Percentiles rank a stretch among this genome's conserved stretches.
Conservation (phyloP, 92 coral and sea anemone species). For the Nematostella vectensis region DNA sequence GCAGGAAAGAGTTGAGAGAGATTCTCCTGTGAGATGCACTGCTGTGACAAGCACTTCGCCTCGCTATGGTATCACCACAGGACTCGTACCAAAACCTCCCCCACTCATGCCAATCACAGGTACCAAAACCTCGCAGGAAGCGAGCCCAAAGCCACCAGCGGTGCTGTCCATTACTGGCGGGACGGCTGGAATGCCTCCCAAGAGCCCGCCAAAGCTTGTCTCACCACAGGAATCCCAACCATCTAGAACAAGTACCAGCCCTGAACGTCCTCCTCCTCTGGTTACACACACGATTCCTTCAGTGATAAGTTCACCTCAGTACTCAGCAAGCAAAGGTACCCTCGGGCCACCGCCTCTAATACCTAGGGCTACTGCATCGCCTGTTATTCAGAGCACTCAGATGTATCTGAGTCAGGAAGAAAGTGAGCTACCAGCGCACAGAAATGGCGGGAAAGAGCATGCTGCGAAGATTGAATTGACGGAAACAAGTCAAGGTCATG, state of each 20-base stretch:
- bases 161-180: constrained; percentile 20
- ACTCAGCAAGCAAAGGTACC: constrained; percentile 4
- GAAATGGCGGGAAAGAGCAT: constrained; percentile 1
- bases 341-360: constrained; percentile 77
- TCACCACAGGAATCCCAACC: constrained; percentile 39
- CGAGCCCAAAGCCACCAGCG: constrained; percentile 7
- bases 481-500: no score
- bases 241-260: constrained; percentile 26
- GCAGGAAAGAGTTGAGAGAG: neutral
- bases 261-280: constrained; percentile 58
- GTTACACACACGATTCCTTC: constrained; percentile 32
- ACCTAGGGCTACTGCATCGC: constrained; percentile 24
- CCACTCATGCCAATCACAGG: constrained; percentile 96
- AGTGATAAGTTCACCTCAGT: constrained; percentile 20
- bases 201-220: constrained; percentile 35
- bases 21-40: neutral
- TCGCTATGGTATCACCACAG: constrained; percentile 83
- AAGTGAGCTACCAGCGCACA: neutral
- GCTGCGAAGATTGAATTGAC: no score
- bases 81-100: constrained; percentile 91
- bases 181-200: constrained; percentile 7
- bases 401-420: constrained; percentile 2
- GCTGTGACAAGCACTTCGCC: constrained; percentile 21
- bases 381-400: constrained; percentile 18
- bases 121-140: constrained; percentile 22